Base-by-base conservation (phyloP, 2,113 vertebrate species). In the Oncorhynchus tshawytscha region DNA sequence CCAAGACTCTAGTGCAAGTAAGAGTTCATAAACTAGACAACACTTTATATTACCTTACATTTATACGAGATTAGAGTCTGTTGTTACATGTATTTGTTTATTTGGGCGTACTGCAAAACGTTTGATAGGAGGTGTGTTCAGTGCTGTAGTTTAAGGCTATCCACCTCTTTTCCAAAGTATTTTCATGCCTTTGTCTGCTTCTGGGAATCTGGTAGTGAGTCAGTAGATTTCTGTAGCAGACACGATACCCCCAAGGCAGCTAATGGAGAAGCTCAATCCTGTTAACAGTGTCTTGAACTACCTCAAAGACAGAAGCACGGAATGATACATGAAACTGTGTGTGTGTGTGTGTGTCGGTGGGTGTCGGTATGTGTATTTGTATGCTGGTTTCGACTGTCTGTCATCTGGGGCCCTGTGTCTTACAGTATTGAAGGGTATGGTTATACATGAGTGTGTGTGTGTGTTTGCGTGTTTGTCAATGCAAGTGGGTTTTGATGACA, bases 111-210 rank as follows among this genome's bases (percentile, higher is more conserved):
- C 51, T 16, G 51, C 51, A 18, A 54, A 54, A 54, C 5, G 15
- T 54, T 54, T 18, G 51, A 54, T 54, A 18, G 18, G 12, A 18
- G 66, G 24, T 59, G 49, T 70, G 22, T 54, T 65, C 57, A 48
- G 31, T 27, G 51, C 39, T 31, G 6, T 22, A 8, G 31, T 67
- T 54, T 51, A 25, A 78, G 69, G 18, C 39, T 18, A 25, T 69
- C 51, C 71, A 74, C 45, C 49, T 78, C 73, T 73, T 76, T 71
- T 68, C 15, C 15, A 68, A 31, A 4, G 66, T 51, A 74, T 66
- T 20, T 34, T 22, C 54, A 39, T 45, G 31, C 34, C 39, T 34
- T 73, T 66, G 72, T 73, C 31, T 73, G 13, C 12, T 48, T 73
- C 34, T 73, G 72, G 72, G 59, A 73, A 66, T 48, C 60, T 45